These are phyloP conservation scores for Cettia cetti DNA, from an alignment of 2,113 vertebrate genomes.

Conservation along the genomic window DNA sequence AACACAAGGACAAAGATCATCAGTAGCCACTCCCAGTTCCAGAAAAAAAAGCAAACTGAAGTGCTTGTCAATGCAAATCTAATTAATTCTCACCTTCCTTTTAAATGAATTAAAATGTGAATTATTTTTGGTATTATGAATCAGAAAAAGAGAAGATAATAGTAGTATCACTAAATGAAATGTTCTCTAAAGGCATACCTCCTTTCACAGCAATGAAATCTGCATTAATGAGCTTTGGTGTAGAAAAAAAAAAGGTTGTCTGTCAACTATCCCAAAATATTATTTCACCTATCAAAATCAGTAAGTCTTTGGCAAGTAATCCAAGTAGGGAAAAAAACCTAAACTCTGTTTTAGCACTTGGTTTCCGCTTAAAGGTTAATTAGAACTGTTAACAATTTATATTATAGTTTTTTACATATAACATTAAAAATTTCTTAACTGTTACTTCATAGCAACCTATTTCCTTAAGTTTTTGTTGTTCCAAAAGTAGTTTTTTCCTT, in stretches of 20 bases:
- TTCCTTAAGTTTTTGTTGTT: neutral
- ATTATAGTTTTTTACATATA: neutral
- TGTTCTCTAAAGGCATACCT: neutral
- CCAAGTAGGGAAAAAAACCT: neutral
- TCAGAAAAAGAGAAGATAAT: neutral
- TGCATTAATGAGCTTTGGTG: neutral
- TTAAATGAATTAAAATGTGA: neutral
- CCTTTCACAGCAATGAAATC: neutral
- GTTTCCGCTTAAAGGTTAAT: neutral
- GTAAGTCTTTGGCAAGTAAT: neutral
- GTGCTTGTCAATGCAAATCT: neutral
- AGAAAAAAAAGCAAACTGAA: neutral
- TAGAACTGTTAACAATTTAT: neutral
- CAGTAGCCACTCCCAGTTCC: neutral
- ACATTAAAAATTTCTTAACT: neutral
- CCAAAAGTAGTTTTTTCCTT: neutral
- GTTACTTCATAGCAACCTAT: neutral
- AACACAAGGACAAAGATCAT: conserved; percentile 41
- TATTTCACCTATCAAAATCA: neutral
- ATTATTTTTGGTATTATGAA: neutral
- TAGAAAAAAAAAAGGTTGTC: neutral
- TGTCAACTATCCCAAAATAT: neutral
- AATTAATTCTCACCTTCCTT: neutral
- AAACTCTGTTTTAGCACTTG: neutral
- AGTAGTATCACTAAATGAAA: neutral